Conservation (phyloP, 2,888 invertebrate genomes). For the Drosophila nigritarsus region DNA sequence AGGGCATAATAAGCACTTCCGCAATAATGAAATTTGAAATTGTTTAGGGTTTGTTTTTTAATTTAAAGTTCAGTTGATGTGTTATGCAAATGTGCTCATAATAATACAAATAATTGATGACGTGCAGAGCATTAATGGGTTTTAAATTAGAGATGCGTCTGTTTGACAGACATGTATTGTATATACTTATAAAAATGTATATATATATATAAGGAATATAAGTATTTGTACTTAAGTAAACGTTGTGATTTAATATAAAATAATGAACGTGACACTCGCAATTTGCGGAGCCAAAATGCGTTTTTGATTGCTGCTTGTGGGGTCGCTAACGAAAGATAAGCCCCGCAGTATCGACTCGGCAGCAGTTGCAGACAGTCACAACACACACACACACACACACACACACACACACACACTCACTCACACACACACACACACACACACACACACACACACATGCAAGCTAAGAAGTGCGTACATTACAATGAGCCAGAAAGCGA, state of each 20-base stretch:
- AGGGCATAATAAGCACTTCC: background rate
- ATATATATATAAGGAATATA: conserved; percentile 9
- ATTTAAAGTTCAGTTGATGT: background rate
- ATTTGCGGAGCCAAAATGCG: conserved; percentile 54
- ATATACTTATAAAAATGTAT: background rate
- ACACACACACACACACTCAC: background rate
- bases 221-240: conserved; percentile 38
- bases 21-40: background rate
- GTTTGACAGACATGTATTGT: background rate
- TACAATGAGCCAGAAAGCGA: conserved; percentile 44
- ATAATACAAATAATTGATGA: conserved; percentile 3
- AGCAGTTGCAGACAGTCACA: conserved; percentile 35
- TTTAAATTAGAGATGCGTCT: conserved; percentile 16
- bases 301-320: conserved; percentile 65
- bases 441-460: conserved; percentile 3
- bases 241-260: conserved; percentile 56
- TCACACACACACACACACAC: conserved; percentile 7
- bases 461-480: conserved; percentile 50
- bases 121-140: conserved; percentile 25
- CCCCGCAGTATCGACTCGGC: conserved; percentile 29
- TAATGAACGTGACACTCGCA: conserved; percentile 57
- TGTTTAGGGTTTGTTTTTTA: background rate
- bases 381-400: conserved; percentile 9
- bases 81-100: background rate
- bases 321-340: conserved; percentile 59